Base-by-base conservation (phyloP, 2,797 vertebrate genomes). In the Pitangus sulphuratus region DNA sequence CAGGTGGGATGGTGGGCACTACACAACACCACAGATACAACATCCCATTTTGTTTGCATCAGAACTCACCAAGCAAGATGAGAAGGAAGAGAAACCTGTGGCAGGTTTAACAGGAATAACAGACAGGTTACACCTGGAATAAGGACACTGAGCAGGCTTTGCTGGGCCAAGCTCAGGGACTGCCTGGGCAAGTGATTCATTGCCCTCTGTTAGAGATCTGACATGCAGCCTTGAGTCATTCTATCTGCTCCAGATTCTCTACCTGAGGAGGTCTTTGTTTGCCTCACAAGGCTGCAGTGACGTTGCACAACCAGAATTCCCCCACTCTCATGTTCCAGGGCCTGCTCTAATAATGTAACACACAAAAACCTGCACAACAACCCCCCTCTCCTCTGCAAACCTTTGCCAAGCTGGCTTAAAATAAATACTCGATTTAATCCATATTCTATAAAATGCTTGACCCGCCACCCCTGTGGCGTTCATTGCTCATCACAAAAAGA, bases 11-110 rank as follows among this genome's bases (percentile, higher is more conserved):
- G 13, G 25, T 33, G 48, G 18, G 50, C 26, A 50, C 9, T 17
- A 50, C 15, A 10, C 17, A 16, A 50, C 16, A 26, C 15, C 26
- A 30, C 50, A 11, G 50, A 15, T 8, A 0, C 0, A 24, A 37
- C 8, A 40, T 12, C 40, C 5, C 12, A 1, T 15, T 86, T 21
- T 18, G 47, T 30, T 15, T 42, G 16, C 30, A 28, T 16, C 62
- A 58, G 33, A 70, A 37, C 33, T 65, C 44, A 9, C 5, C 18
- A 16, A 37, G 39, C 5, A 19, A 26, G 6, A 6, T 0, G 7
- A 89, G 45, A 21, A 3, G 25, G 37, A 50, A 64, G n/a, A 54
- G 35, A 28, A 2, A 11, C 31, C 8, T 13, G 37, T 39, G 37
- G 37, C 37, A 39, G 37, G 37, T 12, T 39, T 39, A 39, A 39